A percentile compares a stretch with the other conserved stretches of the same genome.
Conservation (phyloP, 2,797 vertebrate species). For the Pseudochromis fuscus region DNA sequence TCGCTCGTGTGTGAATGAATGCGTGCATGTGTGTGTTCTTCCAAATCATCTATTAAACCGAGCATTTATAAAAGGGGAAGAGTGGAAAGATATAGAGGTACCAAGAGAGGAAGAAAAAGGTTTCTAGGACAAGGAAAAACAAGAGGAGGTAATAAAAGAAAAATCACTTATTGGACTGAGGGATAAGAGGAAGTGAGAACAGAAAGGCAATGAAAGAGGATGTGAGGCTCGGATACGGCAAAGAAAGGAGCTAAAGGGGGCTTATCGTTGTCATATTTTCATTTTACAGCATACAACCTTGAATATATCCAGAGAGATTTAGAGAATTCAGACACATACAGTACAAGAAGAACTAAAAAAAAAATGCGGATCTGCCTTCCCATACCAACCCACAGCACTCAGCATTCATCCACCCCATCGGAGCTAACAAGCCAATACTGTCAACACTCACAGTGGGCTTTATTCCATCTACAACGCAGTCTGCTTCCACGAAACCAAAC, state of each 20-base stretch:
- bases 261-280: constrained; percentile 61
- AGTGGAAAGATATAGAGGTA: constrained; percentile 54
- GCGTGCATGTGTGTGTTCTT: constrained; percentile 64
- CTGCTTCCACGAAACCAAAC: constrained; percentile 59
- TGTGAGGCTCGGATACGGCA: constrained; percentile 24
- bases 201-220: constrained; percentile 39
- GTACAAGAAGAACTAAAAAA: constrained; percentile 35
- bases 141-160: constrained; percentile 40
- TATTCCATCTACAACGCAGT: constrained; percentile 57
- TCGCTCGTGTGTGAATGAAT: constrained; percentile 55
- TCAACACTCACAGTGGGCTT: constrained; percentile 70
- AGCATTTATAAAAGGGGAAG: constrained; percentile 48
- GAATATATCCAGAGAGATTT: constrained; percentile 58
- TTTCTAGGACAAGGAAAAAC: constrained; percentile 47
- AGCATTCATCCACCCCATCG: constrained; percentile 62
- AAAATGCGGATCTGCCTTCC: constrained; percentile 20
- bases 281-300: constrained; percentile 54
- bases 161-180: constrained; percentile 45
- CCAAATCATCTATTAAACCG: constrained; percentile 59
- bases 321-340: constrained; percentile 37
- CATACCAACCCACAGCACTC: constrained; percentile 43
- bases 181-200: constrained; percentile 26
- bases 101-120: constrained; percentile 28
- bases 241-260: constrained; percentile 38
- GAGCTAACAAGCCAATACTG: constrained; percentile 68